These are phyloP conservation scores for Calycopis cecrops DNA, from an alignment of 1,140 invertebrate genomes.

Conservation along the genomic window DNA sequence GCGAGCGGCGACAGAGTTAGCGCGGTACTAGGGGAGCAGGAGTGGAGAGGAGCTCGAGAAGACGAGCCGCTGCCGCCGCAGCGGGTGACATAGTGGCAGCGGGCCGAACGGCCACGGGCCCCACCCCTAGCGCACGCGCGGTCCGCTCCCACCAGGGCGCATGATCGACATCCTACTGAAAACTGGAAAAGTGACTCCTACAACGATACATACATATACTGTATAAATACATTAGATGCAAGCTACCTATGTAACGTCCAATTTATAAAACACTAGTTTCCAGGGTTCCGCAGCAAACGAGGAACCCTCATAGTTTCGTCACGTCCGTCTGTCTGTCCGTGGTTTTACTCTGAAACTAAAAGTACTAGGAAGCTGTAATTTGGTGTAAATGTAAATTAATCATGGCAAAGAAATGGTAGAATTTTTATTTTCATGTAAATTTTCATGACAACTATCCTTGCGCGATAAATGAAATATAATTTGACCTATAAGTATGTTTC, in stretches of 20 bases:
- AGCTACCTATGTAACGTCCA: constrained; percentile 19
- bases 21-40: constrained; percentile 39
- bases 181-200: constrained; percentile 73
- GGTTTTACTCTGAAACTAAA: too few species aligned
- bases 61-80: constrained; percentile 54
- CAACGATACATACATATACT: constrained; percentile 66
- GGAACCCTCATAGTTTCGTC: too few species aligned
- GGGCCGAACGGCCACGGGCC: constrained; percentile 59
- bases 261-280: too few species aligned
- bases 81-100: constrained; percentile 63
- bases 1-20: constrained; percentile 60
- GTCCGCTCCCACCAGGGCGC: constrained; percentile 42
- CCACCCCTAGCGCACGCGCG: constrained; percentile 68
- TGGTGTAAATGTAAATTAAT: too few species aligned
- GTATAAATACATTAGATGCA: constrained; percentile 67
- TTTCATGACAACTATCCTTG: too few species aligned
- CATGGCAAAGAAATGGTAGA: too few species aligned
- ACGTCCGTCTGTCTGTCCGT: too few species aligned
- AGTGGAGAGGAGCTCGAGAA: constrained; percentile 33
- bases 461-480: too few species aligned
- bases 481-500: too few species aligned
- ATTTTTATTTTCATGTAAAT: too few species aligned
- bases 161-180: constrained; percentile 71
- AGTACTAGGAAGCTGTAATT: too few species aligned
- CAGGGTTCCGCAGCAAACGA: too few species aligned